Percentiles rank a stretch among this genome's conserved stretches.
Conservation (phyloP, 2,113 vertebrate genomes). For the Limnothrissa miodon region DNA sequence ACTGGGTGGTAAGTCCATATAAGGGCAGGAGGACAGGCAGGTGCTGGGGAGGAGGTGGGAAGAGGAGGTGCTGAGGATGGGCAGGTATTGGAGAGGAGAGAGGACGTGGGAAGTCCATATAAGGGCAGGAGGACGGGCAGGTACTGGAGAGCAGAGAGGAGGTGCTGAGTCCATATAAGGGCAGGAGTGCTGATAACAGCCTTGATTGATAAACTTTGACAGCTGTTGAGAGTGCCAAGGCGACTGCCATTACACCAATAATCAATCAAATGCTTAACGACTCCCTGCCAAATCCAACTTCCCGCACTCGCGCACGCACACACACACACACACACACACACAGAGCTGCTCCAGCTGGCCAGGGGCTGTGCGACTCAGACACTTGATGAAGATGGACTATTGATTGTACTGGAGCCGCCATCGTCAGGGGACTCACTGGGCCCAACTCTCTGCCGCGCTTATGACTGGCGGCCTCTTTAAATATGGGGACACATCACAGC, state of each 20-base stretch:
- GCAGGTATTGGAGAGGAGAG: too few relatives aligned
- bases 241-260: background rate
- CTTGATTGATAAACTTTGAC: background rate
- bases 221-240: background rate
- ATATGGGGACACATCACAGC: background rate
- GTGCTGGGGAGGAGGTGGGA: too few relatives aligned
- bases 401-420: background rate
- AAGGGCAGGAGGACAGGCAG: too few relatives aligned
- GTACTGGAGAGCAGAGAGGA: background rate
- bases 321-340: too few relatives aligned
- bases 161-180: background rate
- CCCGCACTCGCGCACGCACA: too few relatives aligned
- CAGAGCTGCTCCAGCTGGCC: background rate
- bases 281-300: background rate
- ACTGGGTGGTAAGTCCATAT: too few relatives aligned
- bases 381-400: background rate
- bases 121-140: too few relatives aligned
- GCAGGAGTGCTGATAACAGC: background rate
- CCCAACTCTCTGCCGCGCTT: background rate
- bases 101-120: too few relatives aligned
- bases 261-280: background rate
- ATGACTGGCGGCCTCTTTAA: background rate
- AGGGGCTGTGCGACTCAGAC: background rate
- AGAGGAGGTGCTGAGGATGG: too few relatives aligned
- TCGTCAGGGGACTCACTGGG: background rate